These are phyloP conservation scores for Drosophila basisetae DNA, from an alignment of 2,888 invertebrate genomes.

Conservation along the genomic window DNA sequence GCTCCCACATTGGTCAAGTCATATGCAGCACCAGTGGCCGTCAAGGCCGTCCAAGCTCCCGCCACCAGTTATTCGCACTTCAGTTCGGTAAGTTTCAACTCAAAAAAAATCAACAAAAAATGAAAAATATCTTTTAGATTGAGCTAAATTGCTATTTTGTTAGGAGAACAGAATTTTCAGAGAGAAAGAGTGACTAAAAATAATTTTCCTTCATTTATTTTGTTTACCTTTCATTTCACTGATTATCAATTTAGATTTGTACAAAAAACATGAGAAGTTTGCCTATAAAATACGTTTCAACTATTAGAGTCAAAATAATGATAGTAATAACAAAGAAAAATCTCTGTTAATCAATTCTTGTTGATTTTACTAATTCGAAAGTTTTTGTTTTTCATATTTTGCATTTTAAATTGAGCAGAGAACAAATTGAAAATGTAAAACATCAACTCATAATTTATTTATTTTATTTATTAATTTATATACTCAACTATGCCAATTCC, in stretches of 20 bases:
- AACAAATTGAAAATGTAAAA: not conserved
- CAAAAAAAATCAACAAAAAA: not conserved
- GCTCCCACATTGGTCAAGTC: slow-evolving; percentile 57
- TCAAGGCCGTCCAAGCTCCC: slow-evolving; percentile 69
- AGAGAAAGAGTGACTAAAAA: not conserved
- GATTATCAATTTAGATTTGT: not conserved
- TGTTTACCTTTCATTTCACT: not conserved
- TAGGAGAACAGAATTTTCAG: not conserved
- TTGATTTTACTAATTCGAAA: not conserved
- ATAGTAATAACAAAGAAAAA: not conserved
- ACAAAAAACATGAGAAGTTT: not conserved
- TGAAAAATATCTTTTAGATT: not conserved
- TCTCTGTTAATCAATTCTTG: no score
- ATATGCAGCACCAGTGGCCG: slow-evolving; percentile 66
- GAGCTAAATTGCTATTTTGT: not conserved
- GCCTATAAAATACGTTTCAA: not conserved
- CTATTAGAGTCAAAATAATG: not conserved
- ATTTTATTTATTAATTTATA: not conserved
- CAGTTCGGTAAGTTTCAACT: slow-evolving; percentile 84
- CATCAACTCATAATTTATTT: no score
- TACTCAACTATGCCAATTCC: no score
- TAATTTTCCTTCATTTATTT: not conserved
- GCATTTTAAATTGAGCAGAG: not conserved
- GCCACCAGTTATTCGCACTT: slow-evolving; percentile 88
- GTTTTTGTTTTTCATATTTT: not conserved